Percentiles rank a stretch among this genome's conserved stretches.
Evolutionary conservation across 2,888 invertebrate species (phyloP).

Genomic region (Fragum fragum): DNA sequence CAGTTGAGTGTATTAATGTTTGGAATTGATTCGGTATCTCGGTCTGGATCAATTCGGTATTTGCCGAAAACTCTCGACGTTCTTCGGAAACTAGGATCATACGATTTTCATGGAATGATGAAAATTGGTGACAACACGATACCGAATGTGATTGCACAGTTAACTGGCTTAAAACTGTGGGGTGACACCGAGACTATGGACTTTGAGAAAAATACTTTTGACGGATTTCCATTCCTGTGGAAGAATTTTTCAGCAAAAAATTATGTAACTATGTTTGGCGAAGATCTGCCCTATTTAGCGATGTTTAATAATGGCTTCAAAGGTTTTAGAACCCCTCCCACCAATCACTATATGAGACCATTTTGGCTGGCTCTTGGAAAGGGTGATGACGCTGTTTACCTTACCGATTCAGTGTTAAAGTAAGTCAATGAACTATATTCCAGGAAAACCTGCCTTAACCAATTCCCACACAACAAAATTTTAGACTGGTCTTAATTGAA

Average conservation of each 20-base stretch:
- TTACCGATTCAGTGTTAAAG: slow-evolving; percentile 18
- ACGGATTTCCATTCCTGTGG: slow-evolving; percentile 52
- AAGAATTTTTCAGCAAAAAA: slow-evolving; percentile 39
- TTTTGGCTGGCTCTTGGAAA: slow-evolving; percentile 45
- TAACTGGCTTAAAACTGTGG: slow-evolving; percentile 18
- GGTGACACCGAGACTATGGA: background rate
- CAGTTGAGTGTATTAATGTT: slow-evolving; percentile 44
- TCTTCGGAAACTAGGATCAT: slow-evolving; percentile 27
- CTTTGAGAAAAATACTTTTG: slow-evolving; percentile 15
- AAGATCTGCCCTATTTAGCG: slow-evolving; percentile 40
- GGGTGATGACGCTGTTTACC: slow-evolving; percentile 3
- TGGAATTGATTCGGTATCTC: slow-evolving; percentile 56
- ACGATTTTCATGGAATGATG: slow-evolving; percentile 45
- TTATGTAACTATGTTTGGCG: slow-evolving; percentile 51
- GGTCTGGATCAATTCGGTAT: slow-evolving; percentile 42
- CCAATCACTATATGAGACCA: slow-evolving; percentile 54
- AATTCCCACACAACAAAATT: no score
- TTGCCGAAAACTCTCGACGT: slow-evolving; percentile 45
- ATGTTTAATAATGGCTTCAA: slow-evolving; percentile 37
- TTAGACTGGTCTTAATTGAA: no score
- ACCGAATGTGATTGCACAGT: slow-evolving; percentile 39
- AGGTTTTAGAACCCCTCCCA: slow-evolving; percentile 43
- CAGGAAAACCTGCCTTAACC: no score
- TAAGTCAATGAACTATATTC: background rate
- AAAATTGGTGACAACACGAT: slow-evolving; percentile 53